Evolutionary conservation across 2,797 vertebrate genomes (phyloP), one percentile per base, ranked within the genome.

Genomic region (Arremon brunneinucha): DNA sequence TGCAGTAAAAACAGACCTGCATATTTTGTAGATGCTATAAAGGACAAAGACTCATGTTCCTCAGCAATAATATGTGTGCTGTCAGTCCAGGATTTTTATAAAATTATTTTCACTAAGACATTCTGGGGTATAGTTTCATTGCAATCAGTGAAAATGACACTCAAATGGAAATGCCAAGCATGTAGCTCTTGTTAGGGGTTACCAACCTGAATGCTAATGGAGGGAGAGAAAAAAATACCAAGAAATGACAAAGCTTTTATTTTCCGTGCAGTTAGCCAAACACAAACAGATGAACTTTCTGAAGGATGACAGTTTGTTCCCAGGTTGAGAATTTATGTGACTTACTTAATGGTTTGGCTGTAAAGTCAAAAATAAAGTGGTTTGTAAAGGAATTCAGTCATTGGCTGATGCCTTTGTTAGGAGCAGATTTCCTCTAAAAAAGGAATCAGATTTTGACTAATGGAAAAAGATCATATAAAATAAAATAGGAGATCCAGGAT

Each of bases 331-430:
- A 80, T 94, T 96, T 96, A 67, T 90, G 53, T 19, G 74, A 93
- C 60, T 90, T 95, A 56, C 83, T 95, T 90, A 94, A 93, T 92
- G 49, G 87, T 87, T 94, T 95, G 94, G 94, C 90, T 95, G 92
- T 94, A 90, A 96, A 94, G 74, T 93, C 14, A 96, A 93, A 95
- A 95, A 92, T 92, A 87, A 94, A 95, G 90, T 80, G 93, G 92
- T 92, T 94, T 93, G 22, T 93, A 89, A 90, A 95, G 63, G 93
- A 97, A 93, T 92, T 87, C 17, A 7, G 71, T 77, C 78, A 94
- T 53, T 95, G 90, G 92, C 94, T 87, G 83, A 68, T 90, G 74
- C 44, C 57, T 90, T 82, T 95, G 75, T 94, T 95, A 89, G 90
- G 81, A 94, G 79, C 64, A 84, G 63, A 90, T 47, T 84, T 92